Evolutionary conservation across 2,888 invertebrate species (phyloP), one percentile per base, ranked within the genome.

Genomic region (Drosophila falleni): DNA sequence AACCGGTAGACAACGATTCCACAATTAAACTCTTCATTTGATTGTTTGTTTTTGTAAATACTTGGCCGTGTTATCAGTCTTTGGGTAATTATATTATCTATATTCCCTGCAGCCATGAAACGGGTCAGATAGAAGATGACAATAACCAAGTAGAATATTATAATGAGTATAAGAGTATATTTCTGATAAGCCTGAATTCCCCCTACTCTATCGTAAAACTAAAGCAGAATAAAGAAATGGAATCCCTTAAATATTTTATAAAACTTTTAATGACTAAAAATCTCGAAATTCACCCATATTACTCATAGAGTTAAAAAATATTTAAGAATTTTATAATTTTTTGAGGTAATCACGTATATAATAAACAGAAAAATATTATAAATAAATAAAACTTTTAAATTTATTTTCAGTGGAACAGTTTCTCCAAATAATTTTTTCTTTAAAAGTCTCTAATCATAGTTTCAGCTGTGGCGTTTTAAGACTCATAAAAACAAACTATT

Each of bases 11-110:
- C 55, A 58, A 49, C 19, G 51, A 37, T 35, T 60, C 49, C 63
- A 64, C 71, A 60, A 58, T 49, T 55, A 50, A 75, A 67, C 71
- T 75, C 59, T 59, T 79, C 31, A 61, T 33, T 41, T 29, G 23
- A 31, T 39, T 47, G 26, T 29, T 37, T 58, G 37, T 46, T 47
- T 15, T 37, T 47, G 46, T 58, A 58, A 47, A 58, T 58, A 37
- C 37, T 60, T 50, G 29, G 26, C 16, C 16, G 26, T 35, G 47
- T 49, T 59, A 49, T 59, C 58, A 47, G 37, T 26, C 11, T 15
- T 23, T 33, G 10, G 23, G n/a, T 23, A 41, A 41, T 41, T 10
- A 11, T n/a, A 11, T 16, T 29, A 29, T 8, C 3, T 26, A 1
- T 6, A 49, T 50, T 33, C 59, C 59, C 49, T 41, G 15, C 9